These are phyloP conservation scores for Metellina segmentata DNA, from an alignment of 2,888 invertebrate genomes.

Conservation along the genomic window DNA sequence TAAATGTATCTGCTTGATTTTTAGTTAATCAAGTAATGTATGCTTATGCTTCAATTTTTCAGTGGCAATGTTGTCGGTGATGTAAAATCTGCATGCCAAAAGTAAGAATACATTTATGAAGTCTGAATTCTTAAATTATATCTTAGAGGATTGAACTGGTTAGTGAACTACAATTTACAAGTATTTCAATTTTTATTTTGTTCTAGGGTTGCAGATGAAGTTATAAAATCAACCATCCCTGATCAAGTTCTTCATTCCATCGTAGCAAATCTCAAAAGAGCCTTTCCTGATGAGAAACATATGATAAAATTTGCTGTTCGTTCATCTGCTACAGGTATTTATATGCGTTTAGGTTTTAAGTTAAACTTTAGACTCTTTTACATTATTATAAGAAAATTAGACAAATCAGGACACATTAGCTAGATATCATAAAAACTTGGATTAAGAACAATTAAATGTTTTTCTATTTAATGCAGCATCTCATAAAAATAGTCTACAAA, in stretches of 20 bases:
- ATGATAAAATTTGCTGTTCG: slow-evolving; percentile 52
- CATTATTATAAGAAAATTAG: no score
- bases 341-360: neutral
- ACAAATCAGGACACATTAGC: no score
- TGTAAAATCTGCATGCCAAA: slow-evolving; percentile 50
- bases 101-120: slow-evolving; percentile 19
- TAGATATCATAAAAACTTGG: no score
- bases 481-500: no score
- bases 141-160: neutral
- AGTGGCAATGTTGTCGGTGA: slow-evolving; percentile 48
- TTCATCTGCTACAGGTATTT: slow-evolving; percentile 58
- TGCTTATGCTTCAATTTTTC: slow-evolving; percentile 2
- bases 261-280: slow-evolving; percentile 16
- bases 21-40: neutral
- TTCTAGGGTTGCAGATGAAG: slow-evolving; percentile 29
- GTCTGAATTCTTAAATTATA: neutral
- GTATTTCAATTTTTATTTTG: neutral
- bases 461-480: no score
- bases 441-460: no score
- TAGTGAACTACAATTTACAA: neutral
- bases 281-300: slow-evolving; percentile 32
- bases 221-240: slow-evolving; percentile 33
- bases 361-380: no score
- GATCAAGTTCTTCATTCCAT: slow-evolving; percentile 39
- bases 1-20: neutral